Evolutionary conservation across 2,797 vertebrate species (phyloP).

Genomic region (Arremon aurantiirostris): DNA sequence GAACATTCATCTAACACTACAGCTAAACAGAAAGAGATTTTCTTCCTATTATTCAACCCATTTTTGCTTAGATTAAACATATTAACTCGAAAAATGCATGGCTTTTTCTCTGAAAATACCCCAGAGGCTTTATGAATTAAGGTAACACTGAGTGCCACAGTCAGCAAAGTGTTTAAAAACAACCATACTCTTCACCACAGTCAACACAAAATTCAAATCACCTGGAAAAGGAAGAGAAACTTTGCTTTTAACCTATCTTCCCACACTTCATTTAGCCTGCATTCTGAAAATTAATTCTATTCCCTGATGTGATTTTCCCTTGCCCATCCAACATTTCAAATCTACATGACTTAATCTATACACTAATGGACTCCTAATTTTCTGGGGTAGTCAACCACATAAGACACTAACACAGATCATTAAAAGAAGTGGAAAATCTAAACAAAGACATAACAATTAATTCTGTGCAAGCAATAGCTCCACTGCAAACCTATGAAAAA

Average conservation of each 20-base stretch:
- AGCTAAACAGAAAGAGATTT: not conserved
- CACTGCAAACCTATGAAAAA: not conserved
- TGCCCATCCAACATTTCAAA: slow-evolving; percentile 12
- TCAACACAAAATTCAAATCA: not conserved
- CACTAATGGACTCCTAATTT: slow-evolving; percentile 49
- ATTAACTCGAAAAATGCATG: not conserved
- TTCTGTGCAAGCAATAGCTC: not conserved
- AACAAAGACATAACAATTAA: slow-evolving; percentile 59
- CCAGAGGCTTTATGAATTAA: not conserved
- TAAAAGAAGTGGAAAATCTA: slow-evolving; percentile 45
- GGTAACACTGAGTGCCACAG: not conserved
- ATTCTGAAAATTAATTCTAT: not conserved
- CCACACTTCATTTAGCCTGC: not conserved
- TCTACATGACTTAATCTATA: slow-evolving; percentile 35
- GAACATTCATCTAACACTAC: not conserved
- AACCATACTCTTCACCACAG: not conserved
- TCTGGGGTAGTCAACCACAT: slow-evolving; percentile 49
- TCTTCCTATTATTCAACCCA: not conserved
- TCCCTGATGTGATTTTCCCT: slow-evolving; percentile 3
- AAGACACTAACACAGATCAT: slow-evolving; percentile 28
- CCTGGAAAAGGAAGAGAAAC: not conserved
- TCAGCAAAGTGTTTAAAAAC: not conserved
- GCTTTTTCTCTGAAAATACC: not conserved
- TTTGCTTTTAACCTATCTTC: not conserved
- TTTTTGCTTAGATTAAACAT: not conserved